Evolutionary conservation across 2,113 vertebrate species (phyloP).

Genomic region (Lasiurus cinereus): DNA sequence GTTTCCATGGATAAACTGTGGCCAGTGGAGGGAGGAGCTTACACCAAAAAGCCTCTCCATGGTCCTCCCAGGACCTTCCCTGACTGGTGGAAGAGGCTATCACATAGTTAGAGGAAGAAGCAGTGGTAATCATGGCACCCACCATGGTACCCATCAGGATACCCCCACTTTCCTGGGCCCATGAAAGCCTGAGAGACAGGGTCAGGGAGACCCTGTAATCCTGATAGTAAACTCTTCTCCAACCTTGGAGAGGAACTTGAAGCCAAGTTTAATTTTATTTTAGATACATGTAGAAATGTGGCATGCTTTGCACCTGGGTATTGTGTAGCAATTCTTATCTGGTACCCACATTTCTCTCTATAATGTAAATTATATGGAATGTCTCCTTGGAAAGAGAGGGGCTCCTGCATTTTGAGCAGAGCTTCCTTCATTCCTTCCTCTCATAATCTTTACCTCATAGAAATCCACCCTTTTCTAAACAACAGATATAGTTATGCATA

Average conservation of each 20-base stretch:
- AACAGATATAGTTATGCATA: neutral
- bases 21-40: neutral
- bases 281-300: neutral
- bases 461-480: neutral
- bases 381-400: neutral
- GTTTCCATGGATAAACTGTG: neutral
- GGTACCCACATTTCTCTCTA: neutral
- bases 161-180: neutral
- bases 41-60: neutral
- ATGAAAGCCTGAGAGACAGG: neutral
- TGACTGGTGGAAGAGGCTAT: neutral
- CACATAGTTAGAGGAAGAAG: neutral
- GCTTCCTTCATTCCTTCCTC: neutral
- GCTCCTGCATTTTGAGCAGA: conserved; percentile 1
- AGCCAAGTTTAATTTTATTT: neutral
- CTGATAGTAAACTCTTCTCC: neutral
- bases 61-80: neutral
- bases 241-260: neutral
- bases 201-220: neutral
- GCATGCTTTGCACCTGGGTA: neutral
- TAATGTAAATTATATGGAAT: neutral
- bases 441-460: neutral
- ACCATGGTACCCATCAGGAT: neutral
- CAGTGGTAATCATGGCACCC: neutral
- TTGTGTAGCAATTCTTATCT: neutral